Evolutionary conservation across 1,140 invertebrate genomes (phyloP).

Genomic region (Aphelenchoides fujianensis): DNA sequence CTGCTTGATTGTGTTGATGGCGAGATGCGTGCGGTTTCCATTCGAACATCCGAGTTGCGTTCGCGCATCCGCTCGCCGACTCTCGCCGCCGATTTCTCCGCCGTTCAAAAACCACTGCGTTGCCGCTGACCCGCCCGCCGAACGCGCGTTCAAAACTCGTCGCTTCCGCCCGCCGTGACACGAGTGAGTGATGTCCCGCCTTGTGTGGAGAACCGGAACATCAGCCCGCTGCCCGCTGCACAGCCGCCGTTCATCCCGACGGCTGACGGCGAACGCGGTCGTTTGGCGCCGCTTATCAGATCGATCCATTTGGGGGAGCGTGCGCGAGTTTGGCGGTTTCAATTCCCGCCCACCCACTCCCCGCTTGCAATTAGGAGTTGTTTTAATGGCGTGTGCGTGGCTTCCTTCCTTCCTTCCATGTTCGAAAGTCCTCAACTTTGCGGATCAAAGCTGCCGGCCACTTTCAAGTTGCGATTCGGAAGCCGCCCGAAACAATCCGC

Average conservation of each 20-base stretch:
- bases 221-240: neutral
- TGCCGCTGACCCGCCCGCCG: neutral
- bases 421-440: neutral
- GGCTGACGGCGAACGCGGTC: neutral
- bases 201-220: neutral
- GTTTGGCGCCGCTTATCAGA: neutral
- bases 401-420: neutral
- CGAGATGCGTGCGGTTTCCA: too few relatives aligned
- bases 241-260: neutral
- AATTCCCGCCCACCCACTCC: neutral
- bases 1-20: too few relatives aligned
- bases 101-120: constrained; percentile 5
- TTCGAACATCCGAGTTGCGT: too few relatives aligned
- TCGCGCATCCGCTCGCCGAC: too few relatives aligned
- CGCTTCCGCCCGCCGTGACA: neutral
- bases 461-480: neutral
- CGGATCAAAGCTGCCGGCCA: neutral
- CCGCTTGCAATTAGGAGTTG: too few relatives aligned
- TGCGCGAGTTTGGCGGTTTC: too few relatives aligned
- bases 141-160: neutral
- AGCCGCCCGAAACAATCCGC: neutral
- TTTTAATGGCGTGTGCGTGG: neutral
- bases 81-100: too few relatives aligned
- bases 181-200: neutral
- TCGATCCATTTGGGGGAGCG: neutral